A percentile compares a stretch with the other conserved stretches of the same genome.
Evolutionary conservation across 1,140 invertebrate species (phyloP).

Genomic region (Wasmannia auropunctata): DNA sequence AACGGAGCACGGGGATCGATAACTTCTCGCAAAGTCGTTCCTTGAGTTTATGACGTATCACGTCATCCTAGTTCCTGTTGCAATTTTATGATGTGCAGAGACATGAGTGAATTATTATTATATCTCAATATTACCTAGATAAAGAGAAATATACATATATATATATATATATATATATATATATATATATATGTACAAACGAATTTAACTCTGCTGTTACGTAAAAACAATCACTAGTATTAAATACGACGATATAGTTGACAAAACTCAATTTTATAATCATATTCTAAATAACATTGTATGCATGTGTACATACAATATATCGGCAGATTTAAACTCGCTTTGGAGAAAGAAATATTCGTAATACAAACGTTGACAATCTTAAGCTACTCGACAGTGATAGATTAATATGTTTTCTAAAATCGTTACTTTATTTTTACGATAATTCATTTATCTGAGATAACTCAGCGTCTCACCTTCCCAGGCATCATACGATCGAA

Average conservation of each 20-base stretch:
- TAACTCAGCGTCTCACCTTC: slow-evolving; percentile 62
- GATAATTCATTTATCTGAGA: slow-evolving; percentile 67
- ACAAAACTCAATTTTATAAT: too few relatives aligned
- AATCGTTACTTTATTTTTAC: slow-evolving; percentile 64
- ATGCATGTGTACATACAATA: too few relatives aligned
- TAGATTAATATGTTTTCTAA: slow-evolving; percentile 66
- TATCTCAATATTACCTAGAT: background rate
- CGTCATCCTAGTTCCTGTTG: slow-evolving; percentile 3
- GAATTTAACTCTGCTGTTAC: too few relatives aligned
- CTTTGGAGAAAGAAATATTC: background rate
- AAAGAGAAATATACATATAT: background rate
- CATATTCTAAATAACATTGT: background rate
- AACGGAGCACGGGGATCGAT: background rate
- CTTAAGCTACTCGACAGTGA: slow-evolving; percentile 65
- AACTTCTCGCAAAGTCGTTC: slow-evolving; percentile 27
- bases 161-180: background rate
- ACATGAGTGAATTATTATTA: background rate
- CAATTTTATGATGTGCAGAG: background rate
- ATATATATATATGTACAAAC: too few relatives aligned
- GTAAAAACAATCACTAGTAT: too few relatives aligned
- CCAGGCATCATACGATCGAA: background rate
- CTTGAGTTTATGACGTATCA: slow-evolving; percentile 39
- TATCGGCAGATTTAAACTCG: background rate
- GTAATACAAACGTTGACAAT: slow-evolving; percentile 46
- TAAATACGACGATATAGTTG: too few relatives aligned